Evolutionary conservation across 1,140 invertebrate species (phyloP), one percentile per base, ranked within the genome.

Genomic region (Temnothorax longispinosus): DNA sequence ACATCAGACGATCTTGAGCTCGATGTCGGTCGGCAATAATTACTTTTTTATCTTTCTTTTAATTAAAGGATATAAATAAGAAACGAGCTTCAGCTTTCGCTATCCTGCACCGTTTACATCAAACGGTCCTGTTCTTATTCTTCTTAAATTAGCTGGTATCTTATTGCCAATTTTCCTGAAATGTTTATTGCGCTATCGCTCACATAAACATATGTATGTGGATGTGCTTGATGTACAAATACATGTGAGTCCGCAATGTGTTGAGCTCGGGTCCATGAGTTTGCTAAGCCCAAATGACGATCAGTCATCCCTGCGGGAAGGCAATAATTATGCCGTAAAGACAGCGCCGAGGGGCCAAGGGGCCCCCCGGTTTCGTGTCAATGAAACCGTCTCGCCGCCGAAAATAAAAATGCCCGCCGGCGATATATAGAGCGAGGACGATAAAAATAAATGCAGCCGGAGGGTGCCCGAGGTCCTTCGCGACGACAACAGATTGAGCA

Each of bases 361-460:
- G 27, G 27, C 27, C 27, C 84, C 67, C 35, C 81, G 41, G 72
- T 71, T 60, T 71, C 56, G 67, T 78, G 88, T 89, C 89, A 80
- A 89, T 89, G 88, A 85, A 85, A 87, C 56, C 60, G 86, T 85
- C 80, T 90, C 62, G 60, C 11, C 78, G 67, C 27, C 78, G 86
- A 90, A 88, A 90, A 90, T 90, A 90, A 90, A 90, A 88, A 47
- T 54, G 75, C 38, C 62, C 62, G 50, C 18, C 52, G 60, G 60
- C 80, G 80, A 80, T 85, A 90, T 85, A 47, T 85, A 69, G 86
- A 69, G 72, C 86, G 86, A 69, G 41, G 54, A 76, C 89, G 86
- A 90, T 90, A 90, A 90, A 90, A 88, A 90, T 90, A 90, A 90
- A 75, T 81, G 64, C 67, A 71, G 69, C 86, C 72, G 58, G 27